phyloP scores from a whole-genome alignment of 2,113 vertebrate species.

The Leptobrachium ailaonicum region DNA sequence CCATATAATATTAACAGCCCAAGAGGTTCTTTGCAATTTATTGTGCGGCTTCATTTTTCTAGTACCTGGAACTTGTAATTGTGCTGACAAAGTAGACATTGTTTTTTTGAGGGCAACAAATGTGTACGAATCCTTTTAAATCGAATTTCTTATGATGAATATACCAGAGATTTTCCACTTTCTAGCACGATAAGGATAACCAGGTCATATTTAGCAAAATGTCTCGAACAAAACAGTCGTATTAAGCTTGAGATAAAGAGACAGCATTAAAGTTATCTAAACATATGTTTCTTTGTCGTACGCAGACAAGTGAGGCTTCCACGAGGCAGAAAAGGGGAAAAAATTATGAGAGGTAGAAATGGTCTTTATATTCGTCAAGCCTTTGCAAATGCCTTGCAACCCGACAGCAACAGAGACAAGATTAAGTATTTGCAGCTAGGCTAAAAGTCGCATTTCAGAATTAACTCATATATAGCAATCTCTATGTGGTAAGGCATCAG shows the following conservation, averaged over 20 bases:
- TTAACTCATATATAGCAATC: slow-evolving; percentile 1
- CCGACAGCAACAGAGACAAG: neutral
- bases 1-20: neutral
- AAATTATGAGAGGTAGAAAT: slow-evolving; percentile 21
- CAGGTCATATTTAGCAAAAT: slow-evolving; percentile 17
- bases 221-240: slow-evolving; percentile 10
- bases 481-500: slow-evolving; percentile 4
- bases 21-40: neutral
- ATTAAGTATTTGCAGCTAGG: neutral
- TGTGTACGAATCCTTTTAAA: neutral
- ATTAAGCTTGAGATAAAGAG: slow-evolving; percentile 19
- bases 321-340: slow-evolving; percentile 11
- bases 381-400: slow-evolving; percentile 21
- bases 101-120: neutral
- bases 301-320: slow-evolving; percentile 22
- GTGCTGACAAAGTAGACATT: neutral
- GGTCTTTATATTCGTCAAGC: slow-evolving; percentile 25
- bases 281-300: slow-evolving; percentile 26
- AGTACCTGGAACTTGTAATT: neutral
- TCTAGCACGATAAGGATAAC: neutral
- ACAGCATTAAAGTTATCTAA: slow-evolving; percentile 31
- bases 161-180: slow-evolving; percentile 2
- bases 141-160: slow-evolving; percentile 23
- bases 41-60: neutral
- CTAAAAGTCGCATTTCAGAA: slow-evolving; percentile 4